Evolutionary conservation across 1,140 invertebrate species (phyloP).

Genomic region (Formica exsecta): DNA sequence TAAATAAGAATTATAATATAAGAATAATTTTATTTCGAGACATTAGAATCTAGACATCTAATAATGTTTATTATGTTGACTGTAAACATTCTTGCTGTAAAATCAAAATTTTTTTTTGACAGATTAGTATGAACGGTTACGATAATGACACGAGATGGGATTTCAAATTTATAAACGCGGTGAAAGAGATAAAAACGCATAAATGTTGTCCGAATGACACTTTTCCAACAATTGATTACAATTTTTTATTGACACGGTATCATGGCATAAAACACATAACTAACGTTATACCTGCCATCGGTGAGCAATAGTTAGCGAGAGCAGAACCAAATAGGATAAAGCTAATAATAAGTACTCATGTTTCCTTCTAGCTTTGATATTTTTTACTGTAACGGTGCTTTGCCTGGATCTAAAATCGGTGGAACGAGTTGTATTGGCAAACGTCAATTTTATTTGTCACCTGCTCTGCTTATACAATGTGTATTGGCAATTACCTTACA

Average conservation of each 20-base stretch:
- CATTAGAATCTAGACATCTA: not conserved
- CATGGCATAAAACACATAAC: constrained; percentile 79
- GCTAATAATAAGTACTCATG: not conserved
- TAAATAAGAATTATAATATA: not conserved
- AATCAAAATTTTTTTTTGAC: not conserved
- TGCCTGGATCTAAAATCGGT: constrained; percentile 82
- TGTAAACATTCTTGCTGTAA: not conserved
- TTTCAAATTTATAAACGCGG: constrained; percentile 76
- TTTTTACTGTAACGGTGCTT: constrained; percentile 85
- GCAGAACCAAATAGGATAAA: not conserved
- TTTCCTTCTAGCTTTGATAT: constrained; percentile 81
- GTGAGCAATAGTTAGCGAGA: constrained; percentile 76
- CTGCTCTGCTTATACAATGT: constrained; percentile 84
- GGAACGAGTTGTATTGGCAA: constrained; percentile 83
- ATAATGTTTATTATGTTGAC: not conserved
- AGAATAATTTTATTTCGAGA: not conserved
- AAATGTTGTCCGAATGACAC: constrained; percentile 84
- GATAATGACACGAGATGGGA: constrained; percentile 77
- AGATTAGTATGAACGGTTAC: constrained; percentile 59
- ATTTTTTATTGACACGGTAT: constrained; percentile 84
- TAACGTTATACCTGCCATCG: constrained; percentile 85
- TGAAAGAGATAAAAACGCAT: constrained; percentile 76
- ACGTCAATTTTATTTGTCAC: constrained; percentile 86
- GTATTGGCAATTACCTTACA: constrained; percentile 83
- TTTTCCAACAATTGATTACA: constrained; percentile 84